Base-by-base conservation (phyloP, 2,797 vertebrate species). In the Vireo griseus region DNA sequence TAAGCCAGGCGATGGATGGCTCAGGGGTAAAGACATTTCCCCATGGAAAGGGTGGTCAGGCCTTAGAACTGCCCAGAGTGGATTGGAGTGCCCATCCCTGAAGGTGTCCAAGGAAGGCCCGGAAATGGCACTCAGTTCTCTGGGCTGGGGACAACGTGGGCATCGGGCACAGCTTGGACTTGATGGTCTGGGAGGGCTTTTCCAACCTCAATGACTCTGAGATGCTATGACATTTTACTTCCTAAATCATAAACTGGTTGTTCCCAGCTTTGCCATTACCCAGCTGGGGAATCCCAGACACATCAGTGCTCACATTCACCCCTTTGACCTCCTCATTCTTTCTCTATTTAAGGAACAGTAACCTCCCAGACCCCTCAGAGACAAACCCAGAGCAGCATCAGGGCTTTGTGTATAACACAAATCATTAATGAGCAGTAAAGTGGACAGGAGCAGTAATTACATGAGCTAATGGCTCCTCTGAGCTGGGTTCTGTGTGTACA, bases 371-470 rank as follows among this genome's bases (percentile, higher is more conserved):
- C 42, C 47, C 39, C 3, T 16, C 11, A 33, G 51, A 65, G 69
- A 45, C 62, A 22, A 52, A 6, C 44, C 42, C 47, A 47, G 79
- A 0, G 18, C 2, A 1, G 21, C 13, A 5, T 1, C 1, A 4
- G 47, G 22, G 35, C 37, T 35, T 11, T 11, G 55, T 17, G 65
- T 58, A 16, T 6, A 10, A 48, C 21, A 72, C 91, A 82, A 95
- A 79, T 67, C 91, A 93, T 44, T 48, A 50, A 86, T 10, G 11
- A 71, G 91, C 89, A 77, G 89, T 45, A 59, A 67, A 94, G 58
- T 2, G 74, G 95, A 82, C 92, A 76, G 57, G 81, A 90, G 72
- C 92, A 74, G 75, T 80, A 94, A 94, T 95, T 92, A 87, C 45
- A 73, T 2, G 16, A 66, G 75, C 71, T 87, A 63, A 95, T 29